A percentile compares a stretch with the other conserved stretches of the same genome.
These are phyloP conservation scores for Prunella himalayana DNA, from an alignment of 2,113 vertebrate genomes.

Conservation along the genomic window DNA sequence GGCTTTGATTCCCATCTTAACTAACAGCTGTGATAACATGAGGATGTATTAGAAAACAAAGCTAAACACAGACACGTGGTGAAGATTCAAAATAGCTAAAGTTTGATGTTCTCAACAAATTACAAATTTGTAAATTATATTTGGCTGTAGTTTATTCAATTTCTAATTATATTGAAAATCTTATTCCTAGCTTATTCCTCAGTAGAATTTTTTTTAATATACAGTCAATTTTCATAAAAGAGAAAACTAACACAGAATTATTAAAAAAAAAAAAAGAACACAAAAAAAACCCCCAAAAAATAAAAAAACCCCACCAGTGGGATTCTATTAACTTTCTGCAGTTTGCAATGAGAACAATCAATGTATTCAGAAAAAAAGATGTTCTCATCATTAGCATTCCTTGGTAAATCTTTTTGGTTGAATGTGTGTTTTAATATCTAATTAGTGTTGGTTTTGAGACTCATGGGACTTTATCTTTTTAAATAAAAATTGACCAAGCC, in stretches of 20 bases:
- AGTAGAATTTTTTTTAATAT: not conserved
- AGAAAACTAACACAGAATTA: fast-evolving
- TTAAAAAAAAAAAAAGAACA: not conserved
- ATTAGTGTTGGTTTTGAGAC: not conserved
- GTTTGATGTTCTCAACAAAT: not conserved
- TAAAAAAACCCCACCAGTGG: not conserved
- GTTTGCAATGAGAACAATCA: not conserved
- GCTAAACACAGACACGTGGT: not conserved
- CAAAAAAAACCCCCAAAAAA: not conserved
- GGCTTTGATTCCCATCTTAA: not conserved
- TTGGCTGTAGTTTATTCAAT: not conserved
- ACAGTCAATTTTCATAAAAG: not conserved
- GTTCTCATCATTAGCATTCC: slow-evolving; percentile 1
- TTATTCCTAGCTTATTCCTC: not conserved
- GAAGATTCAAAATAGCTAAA: not conserved
- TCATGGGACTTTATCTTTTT: not conserved
- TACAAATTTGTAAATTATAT: not conserved
- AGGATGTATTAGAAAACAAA: not conserved
- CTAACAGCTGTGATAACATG: not conserved
- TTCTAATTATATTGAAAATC: not conserved
- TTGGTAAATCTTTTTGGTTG: slow-evolving; percentile 34
- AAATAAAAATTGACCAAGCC: slow-evolving; percentile 43
- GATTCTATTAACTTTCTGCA: not conserved
- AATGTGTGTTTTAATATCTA: slow-evolving; percentile 25
- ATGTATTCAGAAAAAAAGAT: not conserved